Evolutionary conservation across 2,888 invertebrate species (phyloP), one percentile per base, ranked within the genome.

Genomic region (Danaus chrysippus): DNA sequence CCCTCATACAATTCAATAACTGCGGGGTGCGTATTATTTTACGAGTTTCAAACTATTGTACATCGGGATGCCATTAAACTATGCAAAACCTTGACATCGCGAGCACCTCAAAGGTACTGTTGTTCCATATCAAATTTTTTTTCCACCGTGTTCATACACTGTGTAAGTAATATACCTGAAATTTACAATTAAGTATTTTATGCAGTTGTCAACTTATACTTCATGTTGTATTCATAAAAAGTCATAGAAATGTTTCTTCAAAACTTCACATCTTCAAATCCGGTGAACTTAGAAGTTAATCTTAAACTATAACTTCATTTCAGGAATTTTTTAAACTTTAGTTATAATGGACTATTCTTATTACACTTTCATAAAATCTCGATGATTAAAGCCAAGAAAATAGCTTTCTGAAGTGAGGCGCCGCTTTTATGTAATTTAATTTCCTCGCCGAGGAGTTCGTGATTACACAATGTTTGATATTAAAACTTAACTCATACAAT

Each of bases 1-100:
- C 42, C 17, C 42, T 19, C 19, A 49, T 44, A 15, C 54, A 8
- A 3, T 34, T 46, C 58, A 54, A 54, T 58, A 58, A 42, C 52
- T 49, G 17, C 17, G 17, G 49, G 17, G 34, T 52, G 49, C 44
- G 46, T 58, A 52, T 58, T 23, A 57, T 57, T 57, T 46, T 57
- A 43, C 49, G 49, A 49, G 11, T 44, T 56, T 56, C 23, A 43
- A 56, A 56, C 56, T 56, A 56, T 56, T 42, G 12, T 11, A 49
- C 49, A 49, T 49, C 10, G 10, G n/a, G 43, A 53, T 42, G 53
- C 10, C n/a, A 42, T 53, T 58, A 42, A 58, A 49, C 17, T 15
- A 49, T 17, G 10, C n/a, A 43, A 10, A 49, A 17, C 17, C 9
- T 49, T 49, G 15, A 49, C 49, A 17, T 17, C 17, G 10, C 10